Evolutionary conservation across 2,888 invertebrate species (phyloP).

Genomic region (Nineta flava): DNA sequence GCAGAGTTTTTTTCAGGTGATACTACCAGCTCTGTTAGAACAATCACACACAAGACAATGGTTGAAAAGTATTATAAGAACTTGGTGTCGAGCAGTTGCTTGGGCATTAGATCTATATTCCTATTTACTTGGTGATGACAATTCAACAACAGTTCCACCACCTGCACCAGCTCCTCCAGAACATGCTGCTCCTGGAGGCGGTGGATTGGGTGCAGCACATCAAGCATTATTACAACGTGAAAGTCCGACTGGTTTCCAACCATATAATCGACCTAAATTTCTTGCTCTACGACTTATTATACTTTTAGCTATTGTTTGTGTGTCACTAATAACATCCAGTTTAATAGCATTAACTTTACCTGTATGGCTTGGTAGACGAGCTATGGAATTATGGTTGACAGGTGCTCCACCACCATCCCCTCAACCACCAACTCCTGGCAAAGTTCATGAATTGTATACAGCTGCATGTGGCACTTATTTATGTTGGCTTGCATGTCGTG

Average conservation of each 20-base stretch:
- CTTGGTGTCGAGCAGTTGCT: slow-evolving; percentile 75
- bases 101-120: slow-evolving; percentile 77
- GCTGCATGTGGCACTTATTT: slow-evolving; percentile 88
- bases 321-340: slow-evolving; percentile 72
- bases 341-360: slow-evolving; percentile 76
- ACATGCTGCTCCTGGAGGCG: slow-evolving; percentile 27
- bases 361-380: slow-evolving; percentile 74
- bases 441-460: slow-evolving; percentile 88
- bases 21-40: slow-evolving; percentile 88
- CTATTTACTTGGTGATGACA: slow-evolving; percentile 65
- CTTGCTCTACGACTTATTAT: slow-evolving; percentile 55
- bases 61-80: slow-evolving; percentile 75
- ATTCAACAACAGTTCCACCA: slow-evolving; percentile 18
- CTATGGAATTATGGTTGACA: slow-evolving; percentile 75
- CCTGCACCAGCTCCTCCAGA: slow-evolving; percentile 19
- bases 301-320: slow-evolving; percentile 61
- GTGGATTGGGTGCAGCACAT: slow-evolving; percentile 63
- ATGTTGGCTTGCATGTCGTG: slow-evolving; percentile 83
- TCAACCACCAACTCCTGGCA: slow-evolving; percentile 12
- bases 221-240: slow-evolving; percentile 78
- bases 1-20: slow-evolving; percentile 38
- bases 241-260: slow-evolving; percentile 68
- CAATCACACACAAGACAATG: slow-evolving; percentile 92
- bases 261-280: slow-evolving; percentile 72
- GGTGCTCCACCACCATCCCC: slow-evolving; percentile 29